Conservation (phyloP, 2,113 vertebrate species). For the Microcebus lehilahytsara region DNA sequence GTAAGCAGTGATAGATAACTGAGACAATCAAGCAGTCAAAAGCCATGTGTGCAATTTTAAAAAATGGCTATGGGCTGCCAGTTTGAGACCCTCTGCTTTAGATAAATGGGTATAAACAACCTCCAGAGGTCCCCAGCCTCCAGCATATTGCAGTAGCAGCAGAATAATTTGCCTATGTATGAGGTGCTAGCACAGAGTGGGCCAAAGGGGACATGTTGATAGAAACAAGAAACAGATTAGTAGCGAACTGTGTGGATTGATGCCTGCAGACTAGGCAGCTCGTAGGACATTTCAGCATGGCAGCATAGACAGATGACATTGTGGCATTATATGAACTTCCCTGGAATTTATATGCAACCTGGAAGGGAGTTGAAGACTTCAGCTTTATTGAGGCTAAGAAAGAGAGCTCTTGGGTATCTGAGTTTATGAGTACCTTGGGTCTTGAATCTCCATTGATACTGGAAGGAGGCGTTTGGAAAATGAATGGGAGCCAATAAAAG, state of each 20-base stretch:
- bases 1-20: background rate
- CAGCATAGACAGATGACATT: background rate
- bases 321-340: background rate
- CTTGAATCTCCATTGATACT: background rate
- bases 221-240: background rate
- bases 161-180: background rate
- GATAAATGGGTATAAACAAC: background rate
- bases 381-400: constrained; percentile 26
- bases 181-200: background rate
- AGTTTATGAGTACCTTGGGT: constrained; percentile 29
- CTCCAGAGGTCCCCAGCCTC: background rate
- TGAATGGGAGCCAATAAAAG: background rate
- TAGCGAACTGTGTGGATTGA: background rate
- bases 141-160: background rate
- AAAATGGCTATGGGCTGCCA: background rate
- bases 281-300: background rate
- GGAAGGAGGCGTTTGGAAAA: background rate
- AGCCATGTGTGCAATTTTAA: background rate
- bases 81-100: background rate
- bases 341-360: constrained; percentile 2
- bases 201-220: background rate
- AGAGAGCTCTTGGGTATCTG: background rate
- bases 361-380: background rate
- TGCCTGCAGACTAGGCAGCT: background rate
- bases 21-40: background rate